Evolutionary conservation across 1,140 invertebrate species (phyloP), one percentile per base, ranked within the genome.

Genomic region (Cryptotermes secundus): DNA sequence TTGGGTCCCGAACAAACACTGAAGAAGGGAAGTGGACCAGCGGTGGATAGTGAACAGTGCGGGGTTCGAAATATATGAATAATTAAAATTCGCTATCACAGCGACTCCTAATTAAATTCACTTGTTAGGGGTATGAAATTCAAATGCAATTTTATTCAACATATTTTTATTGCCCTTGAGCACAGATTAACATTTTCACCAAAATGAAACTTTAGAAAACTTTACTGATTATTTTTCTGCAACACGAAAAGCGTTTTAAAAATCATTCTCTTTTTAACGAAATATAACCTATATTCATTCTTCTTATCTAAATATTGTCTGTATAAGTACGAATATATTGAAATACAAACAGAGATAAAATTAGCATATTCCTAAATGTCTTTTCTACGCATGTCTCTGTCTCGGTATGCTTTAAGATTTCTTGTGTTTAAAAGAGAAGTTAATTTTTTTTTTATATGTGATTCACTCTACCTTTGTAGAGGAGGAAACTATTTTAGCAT

Each of bases 71-170:
- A 38, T 38, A 38, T 38, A 38, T 38, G 38, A 2, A 45, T 45
- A 14, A 45, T n/a, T 31, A 31, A 72, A 72, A 31, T 72, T 31
- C 59, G 59, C 31, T 31, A 72, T 72, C 26, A 72, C n/a, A 72
- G n/a, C 7, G 59, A 7, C 26, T 72, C 31, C 59, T 72, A 72
- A 72, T 72, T 72, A n/a, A 72, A 72, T 72, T 72, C 26, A 31
- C 59, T 72, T 72, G 59, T 72, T 72, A n/a, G n/a, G n/a, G n/a
- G n/a, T n/a, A 72, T 72, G 59, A 72, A 72, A 72, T 72, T 72
- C 59, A 72, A 72, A 72, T 72, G 9, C 24, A n/a, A n/a, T n/a
- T 31, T 72, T 31, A n/a, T 72, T 9, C 26, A 72, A 72, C 31
- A 6, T 9, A 31, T 72, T 72, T 72, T 72, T 31, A n/a, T 72